Evolutionary conservation across 2,113 vertebrate genomes (phyloP), one percentile per base, ranked within the genome.

Genomic region (Syngnathus floridae): DNA sequence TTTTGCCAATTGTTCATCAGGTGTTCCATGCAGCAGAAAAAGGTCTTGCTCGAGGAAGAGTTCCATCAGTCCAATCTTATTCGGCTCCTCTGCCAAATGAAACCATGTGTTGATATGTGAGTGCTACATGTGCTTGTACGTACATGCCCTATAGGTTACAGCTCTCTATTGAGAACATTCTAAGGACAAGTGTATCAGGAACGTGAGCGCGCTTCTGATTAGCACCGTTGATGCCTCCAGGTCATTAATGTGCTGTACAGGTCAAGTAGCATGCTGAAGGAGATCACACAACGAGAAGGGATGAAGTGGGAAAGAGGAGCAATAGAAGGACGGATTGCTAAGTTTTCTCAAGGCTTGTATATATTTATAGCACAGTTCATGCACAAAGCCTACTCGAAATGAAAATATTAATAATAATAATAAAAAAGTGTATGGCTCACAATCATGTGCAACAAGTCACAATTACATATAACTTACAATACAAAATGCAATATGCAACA

Each of bases 1-100:
- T 48, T 69, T 55, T 52, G 14, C 19, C 6, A 54, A 16, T 36
- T 55, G 43, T 68, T 21, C 48, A n/a, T n/a, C n/a, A 48, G 21
- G 57, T 22, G 4, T 2, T 0, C 41, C 56, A 54, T 21, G 48
- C 55, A 76, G 35, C 10, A 46, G 67, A 19, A 60, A 48, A 67
- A 70, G 64, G 64, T 79, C 69, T 60, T 35, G 26, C 70, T 60
- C 1, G 1, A 52, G 57, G 65, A 22, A 35, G 40, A 26, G 36
- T 56, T 56, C 54, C 17, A 21, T 21, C 19, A 60, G n/a, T 60
- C 57, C 58, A 21, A 41, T 60, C 38, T 12, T n/a, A 40, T 59
- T 37, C 16, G 52, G 0, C 35, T 57, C 52, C 55, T 14, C n/a
- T 63, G 62, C 52, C 48, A 60, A 51, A 14, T 51, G 40, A n/a